These are phyloP conservation scores for Caradrina kadenii DNA, from an alignment of 2,888 invertebrate genomes.

Conservation along the genomic window DNA sequence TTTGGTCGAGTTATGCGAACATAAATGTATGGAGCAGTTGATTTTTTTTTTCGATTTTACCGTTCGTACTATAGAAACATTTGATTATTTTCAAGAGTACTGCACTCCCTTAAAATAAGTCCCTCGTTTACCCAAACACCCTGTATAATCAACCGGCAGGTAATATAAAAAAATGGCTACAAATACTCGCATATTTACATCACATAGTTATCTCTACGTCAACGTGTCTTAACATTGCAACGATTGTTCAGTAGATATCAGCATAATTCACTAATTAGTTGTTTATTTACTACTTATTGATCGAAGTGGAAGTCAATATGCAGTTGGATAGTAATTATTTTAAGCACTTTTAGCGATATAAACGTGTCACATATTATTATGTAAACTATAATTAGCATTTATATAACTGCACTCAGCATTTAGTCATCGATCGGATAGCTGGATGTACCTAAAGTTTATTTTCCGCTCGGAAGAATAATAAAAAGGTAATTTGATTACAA, in stretches of 20 bases:
- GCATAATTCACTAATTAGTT: not conserved
- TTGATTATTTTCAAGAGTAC: too few species aligned
- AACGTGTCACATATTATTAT: slow-evolving; percentile 23
- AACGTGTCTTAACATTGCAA: not conserved
- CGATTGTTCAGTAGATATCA: not conserved
- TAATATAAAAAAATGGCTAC: too few species aligned
- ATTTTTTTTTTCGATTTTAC: too few species aligned
- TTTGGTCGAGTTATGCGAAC: too few species aligned
- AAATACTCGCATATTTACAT: not conserved
- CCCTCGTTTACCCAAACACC: too few species aligned
- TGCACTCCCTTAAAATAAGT: too few species aligned
- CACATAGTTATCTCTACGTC: not conserved
- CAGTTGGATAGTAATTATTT: slow-evolving; percentile 1
- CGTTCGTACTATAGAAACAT: too few species aligned
- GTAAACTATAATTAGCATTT: slow-evolving; percentile 44
- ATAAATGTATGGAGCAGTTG: too few species aligned
- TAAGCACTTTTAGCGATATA: not conserved
- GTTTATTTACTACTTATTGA: slow-evolving; percentile 26
- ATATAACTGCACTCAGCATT: slow-evolving; percentile 41
- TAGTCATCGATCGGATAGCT: not conserved
- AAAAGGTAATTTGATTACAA: too few species aligned
- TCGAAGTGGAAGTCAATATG: slow-evolving; percentile 3
- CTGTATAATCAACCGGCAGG: too few species aligned
- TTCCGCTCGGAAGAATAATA: too few species aligned
- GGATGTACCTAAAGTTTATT: too few species aligned